Conservation (phyloP, 2,797 vertebrate species). For the Xenopus petersii region DNA sequence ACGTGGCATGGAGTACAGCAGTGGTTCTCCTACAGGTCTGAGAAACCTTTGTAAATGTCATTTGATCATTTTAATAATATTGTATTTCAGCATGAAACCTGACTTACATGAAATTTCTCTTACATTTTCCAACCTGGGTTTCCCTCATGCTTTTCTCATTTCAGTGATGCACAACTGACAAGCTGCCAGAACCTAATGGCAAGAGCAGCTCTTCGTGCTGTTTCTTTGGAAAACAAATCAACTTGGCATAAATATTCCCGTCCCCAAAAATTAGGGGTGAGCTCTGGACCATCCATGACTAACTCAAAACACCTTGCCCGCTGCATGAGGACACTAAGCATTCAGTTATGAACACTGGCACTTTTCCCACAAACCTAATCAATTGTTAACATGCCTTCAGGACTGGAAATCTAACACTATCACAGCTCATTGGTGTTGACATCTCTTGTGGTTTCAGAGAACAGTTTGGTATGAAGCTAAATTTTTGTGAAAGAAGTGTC, state of each 20-base stretch:
- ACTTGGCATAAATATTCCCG: slow-evolving; percentile 78
- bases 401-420: too few species aligned
- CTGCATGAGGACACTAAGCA: slow-evolving; percentile 7
- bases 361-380: too few species aligned
- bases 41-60: not conserved
- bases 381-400: too few species aligned
- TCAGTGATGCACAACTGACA: slow-evolving; percentile 67
- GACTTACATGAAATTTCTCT: not conserved
- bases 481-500: too few species aligned
- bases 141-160: slow-evolving; percentile 1
- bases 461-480: too few species aligned
- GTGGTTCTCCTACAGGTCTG: slow-evolving; percentile 35
- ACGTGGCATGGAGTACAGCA: not conserved
- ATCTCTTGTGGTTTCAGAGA: too few species aligned
- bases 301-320: slow-evolving; percentile 41
- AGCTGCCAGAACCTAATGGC: slow-evolving; percentile 70
- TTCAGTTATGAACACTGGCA: too few species aligned
- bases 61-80: not conserved
- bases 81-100: not conserved
- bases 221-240: slow-evolving; percentile 60
- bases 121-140: not conserved
- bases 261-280: slow-evolving; percentile 68
- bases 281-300: slow-evolving; percentile 62
- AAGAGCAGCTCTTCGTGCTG: slow-evolving; percentile 63
- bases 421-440: too few species aligned